phyloP scores from a whole-genome alignment of 2,888 invertebrate species.

The Epistrophe eligans region DNA sequence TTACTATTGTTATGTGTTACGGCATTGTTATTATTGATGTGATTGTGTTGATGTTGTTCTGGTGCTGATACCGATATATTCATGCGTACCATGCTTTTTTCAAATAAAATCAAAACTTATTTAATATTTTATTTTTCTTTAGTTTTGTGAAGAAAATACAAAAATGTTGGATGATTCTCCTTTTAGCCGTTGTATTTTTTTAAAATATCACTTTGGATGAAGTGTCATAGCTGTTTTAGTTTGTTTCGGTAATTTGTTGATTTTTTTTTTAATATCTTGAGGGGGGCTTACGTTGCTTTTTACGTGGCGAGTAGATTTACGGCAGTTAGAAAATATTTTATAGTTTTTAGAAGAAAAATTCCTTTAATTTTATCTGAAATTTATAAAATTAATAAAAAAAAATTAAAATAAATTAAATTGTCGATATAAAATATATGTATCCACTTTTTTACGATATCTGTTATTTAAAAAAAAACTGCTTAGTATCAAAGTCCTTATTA shows the following conservation, averaged over 20 bases:
- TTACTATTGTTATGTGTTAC: conserved; percentile 70
- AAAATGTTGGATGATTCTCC: conserved; percentile 54
- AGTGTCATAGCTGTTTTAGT: conserved; percentile 46
- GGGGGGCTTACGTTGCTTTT: conserved; percentile 59
- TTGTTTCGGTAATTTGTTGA: conserved; percentile 4
- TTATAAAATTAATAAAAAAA: conserved; percentile 28
- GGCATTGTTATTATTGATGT: conserved; percentile 65
- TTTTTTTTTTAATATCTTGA: background rate
- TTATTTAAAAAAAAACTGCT: too few relatives aligned
- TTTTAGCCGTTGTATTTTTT: background rate
- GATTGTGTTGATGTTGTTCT: conserved; percentile 77
- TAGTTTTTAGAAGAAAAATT: conserved; percentile 32
- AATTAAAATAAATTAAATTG: conserved; percentile 11
- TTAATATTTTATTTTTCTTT: conserved; percentile 32
- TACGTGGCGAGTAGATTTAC: conserved; percentile 67
- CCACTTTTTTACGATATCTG: conserved; percentile 69
- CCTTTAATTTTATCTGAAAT: conserved; percentile 63
- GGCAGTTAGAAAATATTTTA: conserved; percentile 55
- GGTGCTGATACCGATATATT: conserved; percentile 80
- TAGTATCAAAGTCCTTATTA: too few relatives aligned
- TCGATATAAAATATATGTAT: background rate
- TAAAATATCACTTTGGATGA: conserved; percentile 28
- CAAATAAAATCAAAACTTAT: conserved; percentile 13
- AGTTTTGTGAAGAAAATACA: background rate
- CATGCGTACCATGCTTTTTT: conserved; percentile 82